Percentiles rank a stretch among this genome's conserved stretches.
phyloP scores from a whole-genome alignment of 2,797 vertebrate species.

The Geotrypetes seraphini region DNA sequence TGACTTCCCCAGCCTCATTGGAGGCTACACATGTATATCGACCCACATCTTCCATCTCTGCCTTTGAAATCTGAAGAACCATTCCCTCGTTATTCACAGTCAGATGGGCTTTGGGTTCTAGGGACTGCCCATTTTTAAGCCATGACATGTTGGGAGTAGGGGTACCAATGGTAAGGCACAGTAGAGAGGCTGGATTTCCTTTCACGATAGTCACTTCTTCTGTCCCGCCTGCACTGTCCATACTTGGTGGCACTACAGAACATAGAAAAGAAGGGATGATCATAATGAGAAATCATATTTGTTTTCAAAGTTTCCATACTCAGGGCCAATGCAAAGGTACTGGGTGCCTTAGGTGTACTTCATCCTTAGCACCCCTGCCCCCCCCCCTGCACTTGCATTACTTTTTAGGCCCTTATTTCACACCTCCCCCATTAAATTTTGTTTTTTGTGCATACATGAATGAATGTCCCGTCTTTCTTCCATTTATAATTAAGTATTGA shows the following conservation, averaged over 20 bases:
- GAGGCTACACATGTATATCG: constrained; percentile 76
- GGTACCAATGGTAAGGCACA: constrained; percentile 69
- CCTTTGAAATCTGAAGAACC: constrained; percentile 56
- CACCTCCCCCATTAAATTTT: too few relatives aligned
- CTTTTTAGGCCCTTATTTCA: too few relatives aligned
- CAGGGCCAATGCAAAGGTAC: too few relatives aligned
- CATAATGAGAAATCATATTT: too few relatives aligned
- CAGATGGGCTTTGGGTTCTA: constrained; percentile 37
- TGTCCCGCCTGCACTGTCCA: constrained; percentile 69
- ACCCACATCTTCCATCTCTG: constrained; percentile 57
- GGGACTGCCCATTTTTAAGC: constrained; percentile 58
- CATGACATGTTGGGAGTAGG: constrained; percentile 73
- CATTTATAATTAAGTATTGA: too few relatives aligned
- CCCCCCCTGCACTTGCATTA: too few relatives aligned
- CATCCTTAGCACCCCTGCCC: too few relatives aligned
- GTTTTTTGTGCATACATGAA: too few relatives aligned
- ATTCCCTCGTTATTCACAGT: constrained; percentile 57
- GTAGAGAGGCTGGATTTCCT: constrained; percentile 56
- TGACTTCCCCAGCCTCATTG: constrained; percentile 76
- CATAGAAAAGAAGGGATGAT: constrained; percentile 7
- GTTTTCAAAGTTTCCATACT: too few relatives aligned
- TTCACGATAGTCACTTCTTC: constrained; percentile 76
- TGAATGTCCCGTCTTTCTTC: too few relatives aligned
- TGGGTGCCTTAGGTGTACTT: too few relatives aligned
- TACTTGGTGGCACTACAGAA: constrained; percentile 71